Evolutionary conservation across 1,140 invertebrate genomes (phyloP).

Genomic region (Drosophila busckii): DNA sequence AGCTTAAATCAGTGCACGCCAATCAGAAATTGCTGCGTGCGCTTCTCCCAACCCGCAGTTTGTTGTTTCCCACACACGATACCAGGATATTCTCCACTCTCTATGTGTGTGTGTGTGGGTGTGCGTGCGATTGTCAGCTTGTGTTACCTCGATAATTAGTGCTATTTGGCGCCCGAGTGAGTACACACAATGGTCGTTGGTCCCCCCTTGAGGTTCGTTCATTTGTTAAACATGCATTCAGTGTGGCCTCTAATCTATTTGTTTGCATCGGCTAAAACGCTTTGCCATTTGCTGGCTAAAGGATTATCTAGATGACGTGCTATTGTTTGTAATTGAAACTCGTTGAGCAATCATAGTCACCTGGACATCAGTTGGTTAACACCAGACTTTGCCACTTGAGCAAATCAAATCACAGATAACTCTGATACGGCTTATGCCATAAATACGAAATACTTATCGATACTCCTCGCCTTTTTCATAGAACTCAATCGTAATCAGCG

Average conservation of each 20-base stretch:
- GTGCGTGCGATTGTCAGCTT: neutral
- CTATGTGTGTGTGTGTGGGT: slow-evolving; percentile 12
- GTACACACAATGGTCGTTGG: slow-evolving; percentile 9
- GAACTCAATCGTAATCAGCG: neutral
- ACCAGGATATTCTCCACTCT: slow-evolving; percentile 43
- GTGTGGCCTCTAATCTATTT: slow-evolving; percentile 32
- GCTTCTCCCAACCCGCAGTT: too few relatives aligned
- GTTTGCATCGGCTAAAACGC: slow-evolving; percentile 23
- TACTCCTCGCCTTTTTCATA: neutral
- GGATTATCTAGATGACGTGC: slow-evolving; percentile 7
- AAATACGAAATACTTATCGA: too few relatives aligned
- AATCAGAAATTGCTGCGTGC: too few relatives aligned
- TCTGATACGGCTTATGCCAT: too few relatives aligned
- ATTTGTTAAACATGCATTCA: slow-evolving; percentile 51
- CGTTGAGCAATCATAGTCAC: neutral
- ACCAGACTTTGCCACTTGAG: too few relatives aligned
- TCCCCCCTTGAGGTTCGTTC: slow-evolving; percentile 4
- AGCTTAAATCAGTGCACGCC: too few relatives aligned
- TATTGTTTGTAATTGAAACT: neutral
- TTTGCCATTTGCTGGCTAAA: slow-evolving; percentile 1
- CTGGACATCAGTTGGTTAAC: too few relatives aligned
- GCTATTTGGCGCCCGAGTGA: slow-evolving; percentile 47
- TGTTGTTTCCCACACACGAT: slow-evolving; percentile 1
- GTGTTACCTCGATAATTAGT: slow-evolving; percentile 29
- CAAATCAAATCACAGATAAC: too few relatives aligned